Evolutionary conservation across 2,113 vertebrate genomes (phyloP), one percentile per base, ranked within the genome.

Genomic region (Calyptomena viridis): DNA sequence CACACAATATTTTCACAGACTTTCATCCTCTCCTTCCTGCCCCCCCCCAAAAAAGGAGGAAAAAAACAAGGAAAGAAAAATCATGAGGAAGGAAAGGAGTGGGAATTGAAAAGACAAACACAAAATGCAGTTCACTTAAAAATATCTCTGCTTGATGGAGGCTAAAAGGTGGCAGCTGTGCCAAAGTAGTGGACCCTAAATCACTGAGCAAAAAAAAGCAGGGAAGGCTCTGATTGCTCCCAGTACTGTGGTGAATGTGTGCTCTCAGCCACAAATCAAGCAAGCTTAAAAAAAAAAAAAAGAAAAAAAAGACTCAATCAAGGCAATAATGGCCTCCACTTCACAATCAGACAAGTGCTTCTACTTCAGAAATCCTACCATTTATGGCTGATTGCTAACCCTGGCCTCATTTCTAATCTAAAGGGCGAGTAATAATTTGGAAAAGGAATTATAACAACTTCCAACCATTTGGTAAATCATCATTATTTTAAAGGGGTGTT

Each of bases 341-440:
- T 99, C 98, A 99, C 99, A 99, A 99, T 99, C 99, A 99, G 99
- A 98, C 98, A 99, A 99, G 98, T 98, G 98, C 99, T 98, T 94
- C 98, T 98, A 98, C 98, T 98, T 98, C 97, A 98, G 98, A 99
- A 99, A 99, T 98, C 97, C 98, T 97, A 98, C 98, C 98, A 98
- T 99, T 99, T 99, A 98, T 97, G 97, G 96, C 98, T 99, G 99
- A 99, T 99, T 99, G 99, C 99, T 99, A 99, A 98, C 98, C 98
- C 98, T 97, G 97, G 98, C 98, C 98, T 98, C 98, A 98, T 98
- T 98, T 98, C 98, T 98, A 99, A 98, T 98, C 98, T 98, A 98
- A 98, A 98, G 98, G 98, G 98, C 96, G 98, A 98, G 98, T 97
- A 98, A 98, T 98, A 98, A 99, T 99, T 98, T 99, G 98, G 98